Percentiles rank a stretch among this genome's conserved stretches.
These are phyloP conservation scores for Rhopalosiphum maidis DNA, from an alignment of 1,140 invertebrate genomes.

Conservation along the genomic window DNA sequence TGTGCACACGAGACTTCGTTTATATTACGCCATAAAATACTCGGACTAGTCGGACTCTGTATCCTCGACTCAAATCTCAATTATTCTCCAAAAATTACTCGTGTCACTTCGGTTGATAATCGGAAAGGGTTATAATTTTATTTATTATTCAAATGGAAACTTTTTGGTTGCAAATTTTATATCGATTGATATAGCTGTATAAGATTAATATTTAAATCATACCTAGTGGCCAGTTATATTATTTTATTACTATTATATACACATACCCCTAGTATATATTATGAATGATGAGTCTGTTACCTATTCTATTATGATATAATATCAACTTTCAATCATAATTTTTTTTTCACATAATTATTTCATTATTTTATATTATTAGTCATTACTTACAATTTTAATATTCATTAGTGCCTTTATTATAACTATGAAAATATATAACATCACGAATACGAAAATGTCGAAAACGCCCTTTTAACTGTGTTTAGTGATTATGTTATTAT, in stretches of 20 bases:
- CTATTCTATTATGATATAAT: not conserved
- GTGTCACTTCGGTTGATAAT: not conserved
- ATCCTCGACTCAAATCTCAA: not conserved
- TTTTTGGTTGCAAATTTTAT: not conserved
- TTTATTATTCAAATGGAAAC: not conserved
- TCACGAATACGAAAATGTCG: not conserved
- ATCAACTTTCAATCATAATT: not conserved
- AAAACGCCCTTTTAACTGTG: not conserved
- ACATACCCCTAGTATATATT: not conserved
- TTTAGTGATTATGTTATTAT: not conserved
- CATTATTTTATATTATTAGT: not conserved
- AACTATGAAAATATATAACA: not conserved
- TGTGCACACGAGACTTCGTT: not conserved
- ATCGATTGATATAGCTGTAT: not conserved
- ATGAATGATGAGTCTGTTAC: not conserved
- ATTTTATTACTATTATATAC: not conserved
- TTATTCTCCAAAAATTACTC: not conserved
- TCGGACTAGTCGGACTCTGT: not conserved
- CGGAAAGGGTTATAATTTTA: not conserved
- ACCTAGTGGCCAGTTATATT: not conserved
- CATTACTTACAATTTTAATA: not conserved
- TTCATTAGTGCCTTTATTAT: not conserved
- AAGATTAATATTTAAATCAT: no score
- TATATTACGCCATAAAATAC: not conserved
- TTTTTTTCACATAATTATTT: not conserved